Conservation (phyloP, 1,140 invertebrate species). For the Hyles vespertilio region DNA sequence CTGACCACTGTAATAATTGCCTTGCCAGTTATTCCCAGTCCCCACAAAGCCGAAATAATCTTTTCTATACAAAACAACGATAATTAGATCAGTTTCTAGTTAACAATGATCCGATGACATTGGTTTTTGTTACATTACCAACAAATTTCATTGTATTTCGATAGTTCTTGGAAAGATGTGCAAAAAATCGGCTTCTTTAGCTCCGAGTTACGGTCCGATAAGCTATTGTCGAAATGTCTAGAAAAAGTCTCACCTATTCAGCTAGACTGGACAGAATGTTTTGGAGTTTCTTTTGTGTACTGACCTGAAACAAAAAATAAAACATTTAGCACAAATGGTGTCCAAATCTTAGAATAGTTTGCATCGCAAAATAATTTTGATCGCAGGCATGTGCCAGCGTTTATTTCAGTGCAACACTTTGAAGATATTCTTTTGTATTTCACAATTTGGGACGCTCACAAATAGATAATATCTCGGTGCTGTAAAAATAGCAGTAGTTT, state of each 20-base stretch:
- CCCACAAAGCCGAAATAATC: no score
- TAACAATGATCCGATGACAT: constrained; percentile 14
- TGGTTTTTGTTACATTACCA: constrained; percentile 16
- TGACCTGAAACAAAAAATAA: constrained; percentile 28
- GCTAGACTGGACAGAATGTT: neutral
- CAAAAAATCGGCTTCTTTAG: constrained; percentile 10
- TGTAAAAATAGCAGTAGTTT: no score
- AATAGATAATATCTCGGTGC: no score
- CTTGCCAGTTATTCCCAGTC: no score
- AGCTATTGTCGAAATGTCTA: constrained; percentile 2
- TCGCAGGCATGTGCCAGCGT: no score
- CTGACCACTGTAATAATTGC: no score
- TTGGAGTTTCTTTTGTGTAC: constrained; percentile 13
- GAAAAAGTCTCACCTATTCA: constrained; percentile 12
- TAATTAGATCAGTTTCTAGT: neutral
- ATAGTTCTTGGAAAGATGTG: constrained; percentile 7
- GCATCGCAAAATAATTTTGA: neutral
- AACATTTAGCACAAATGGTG: no score
- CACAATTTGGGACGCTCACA: no score
- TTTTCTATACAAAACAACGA: neutral
- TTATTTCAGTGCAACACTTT: no score
- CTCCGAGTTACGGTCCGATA: constrained; percentile 12
- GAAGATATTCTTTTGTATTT: no score
- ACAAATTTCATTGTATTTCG: constrained; percentile 13
- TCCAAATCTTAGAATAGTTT: neutral